phyloP scores from a whole-genome alignment of 2,888 invertebrate genomes.

The Hirtodrosophila alboralis region DNA sequence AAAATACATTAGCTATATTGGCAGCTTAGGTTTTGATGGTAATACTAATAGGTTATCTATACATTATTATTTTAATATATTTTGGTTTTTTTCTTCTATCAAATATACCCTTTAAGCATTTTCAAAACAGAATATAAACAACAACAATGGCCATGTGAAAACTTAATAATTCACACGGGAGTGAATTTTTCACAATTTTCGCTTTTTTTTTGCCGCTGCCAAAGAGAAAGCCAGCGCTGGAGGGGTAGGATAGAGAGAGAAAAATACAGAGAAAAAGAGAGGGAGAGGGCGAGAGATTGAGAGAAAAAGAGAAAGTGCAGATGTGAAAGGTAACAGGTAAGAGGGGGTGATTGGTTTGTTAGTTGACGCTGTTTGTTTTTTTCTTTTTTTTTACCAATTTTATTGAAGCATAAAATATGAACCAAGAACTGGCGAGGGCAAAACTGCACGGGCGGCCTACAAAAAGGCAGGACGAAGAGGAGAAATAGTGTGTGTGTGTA shows the following conservation, averaged over 20 bases:
- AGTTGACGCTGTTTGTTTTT: slow-evolving; percentile 39
- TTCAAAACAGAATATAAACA: not conserved
- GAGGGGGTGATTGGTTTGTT: slow-evolving; percentile 27
- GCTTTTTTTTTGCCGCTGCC: slow-evolving; percentile 45
- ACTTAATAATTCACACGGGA: slow-evolving; percentile 79
- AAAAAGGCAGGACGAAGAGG: slow-evolving; percentile 1
- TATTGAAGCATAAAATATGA: slow-evolving; percentile 78
- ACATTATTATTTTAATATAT: too few relatives aligned
- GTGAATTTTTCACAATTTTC: slow-evolving; percentile 76
- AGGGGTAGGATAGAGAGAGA: slow-evolving; percentile 6
- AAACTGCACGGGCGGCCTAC: slow-evolving; percentile 36
- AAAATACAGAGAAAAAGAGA: slow-evolving; percentile 1
- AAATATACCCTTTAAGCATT: too few relatives aligned
- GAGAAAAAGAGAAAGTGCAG: not conserved
- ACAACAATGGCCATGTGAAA: slow-evolving; percentile 62
- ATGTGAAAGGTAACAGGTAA: not conserved
- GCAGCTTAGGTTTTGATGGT: too few relatives aligned
- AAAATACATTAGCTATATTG: too few relatives aligned
- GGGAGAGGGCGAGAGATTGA: not conserved
- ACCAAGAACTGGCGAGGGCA: slow-evolving; percentile 46
- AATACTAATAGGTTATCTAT: too few relatives aligned
- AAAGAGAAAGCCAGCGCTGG: slow-evolving; percentile 15
- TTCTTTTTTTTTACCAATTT: slow-evolving; percentile 58
- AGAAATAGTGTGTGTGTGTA: not conserved
- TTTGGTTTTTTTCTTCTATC: too few relatives aligned